Evolutionary conservation across 2,797 vertebrate species (phyloP).

Genomic region (Chiroxiphia lanceolata): DNA sequence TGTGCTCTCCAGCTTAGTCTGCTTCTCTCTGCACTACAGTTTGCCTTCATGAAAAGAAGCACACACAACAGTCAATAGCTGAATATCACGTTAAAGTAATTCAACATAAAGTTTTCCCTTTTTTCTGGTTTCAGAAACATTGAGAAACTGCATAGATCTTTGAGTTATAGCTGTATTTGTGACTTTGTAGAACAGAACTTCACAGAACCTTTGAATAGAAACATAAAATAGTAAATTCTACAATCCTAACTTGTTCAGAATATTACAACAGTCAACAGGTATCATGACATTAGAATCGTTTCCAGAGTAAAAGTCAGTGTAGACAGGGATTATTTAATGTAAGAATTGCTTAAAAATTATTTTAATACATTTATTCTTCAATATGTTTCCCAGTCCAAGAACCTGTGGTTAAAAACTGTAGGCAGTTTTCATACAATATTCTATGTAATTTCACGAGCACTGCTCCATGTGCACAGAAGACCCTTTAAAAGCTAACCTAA

Average conservation of each 20-base stretch:
- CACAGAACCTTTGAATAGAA: neutral
- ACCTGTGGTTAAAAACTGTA: neutral
- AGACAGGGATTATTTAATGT: neutral
- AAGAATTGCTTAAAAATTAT: neutral
- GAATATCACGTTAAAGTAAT: neutral
- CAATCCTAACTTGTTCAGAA: neutral
- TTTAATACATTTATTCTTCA: neutral
- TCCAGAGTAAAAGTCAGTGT: neutral
- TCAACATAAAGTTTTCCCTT: neutral
- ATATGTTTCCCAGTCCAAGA: neutral
- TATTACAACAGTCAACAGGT: neutral
- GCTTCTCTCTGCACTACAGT: neutral
- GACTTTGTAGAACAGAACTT: neutral
- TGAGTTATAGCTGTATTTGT: neutral
- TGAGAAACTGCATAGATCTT: neutral
- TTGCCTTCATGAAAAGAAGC: neutral
- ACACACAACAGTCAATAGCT: neutral
- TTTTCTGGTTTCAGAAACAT: neutral
- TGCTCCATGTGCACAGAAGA: neutral
- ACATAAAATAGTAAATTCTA: neutral
- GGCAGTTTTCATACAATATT: neutral
- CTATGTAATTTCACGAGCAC: rapidly evolving
- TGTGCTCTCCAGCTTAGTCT: neutral
- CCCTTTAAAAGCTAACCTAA: neutral
- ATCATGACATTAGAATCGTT: neutral